Conservation (phyloP, 1,140 invertebrate species). For the Bactericera cockerelli region DNA sequence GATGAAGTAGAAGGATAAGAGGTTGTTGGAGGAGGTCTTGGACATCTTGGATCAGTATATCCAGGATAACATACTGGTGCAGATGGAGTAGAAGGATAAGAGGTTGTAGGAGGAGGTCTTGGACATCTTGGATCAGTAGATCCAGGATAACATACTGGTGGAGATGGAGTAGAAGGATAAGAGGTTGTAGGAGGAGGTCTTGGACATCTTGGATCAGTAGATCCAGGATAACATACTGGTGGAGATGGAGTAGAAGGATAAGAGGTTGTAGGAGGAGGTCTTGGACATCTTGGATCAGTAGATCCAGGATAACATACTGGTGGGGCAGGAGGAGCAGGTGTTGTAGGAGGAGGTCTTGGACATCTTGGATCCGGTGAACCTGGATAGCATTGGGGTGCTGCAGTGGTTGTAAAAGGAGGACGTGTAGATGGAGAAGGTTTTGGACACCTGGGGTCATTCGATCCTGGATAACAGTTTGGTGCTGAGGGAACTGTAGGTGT, state of each 20-base stretch:
- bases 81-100: constrained; percentile 21
- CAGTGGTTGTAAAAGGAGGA: constrained; percentile 11
- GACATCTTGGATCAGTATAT: constrained; percentile 30
- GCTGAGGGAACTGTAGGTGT: constrained; percentile 20
- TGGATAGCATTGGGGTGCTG: constrained; percentile 23
- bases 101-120: constrained; percentile 22
- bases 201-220: constrained; percentile 18
- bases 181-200: constrained; percentile 10
- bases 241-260: constrained; percentile 15
- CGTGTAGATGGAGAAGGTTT: constrained; percentile 17
- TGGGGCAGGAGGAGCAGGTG: constrained; percentile 21
- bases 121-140: constrained; percentile 34
- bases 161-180: constrained; percentile 19
- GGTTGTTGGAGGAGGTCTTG: constrained; percentile 14
- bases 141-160: constrained; percentile 35
- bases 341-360: constrained; percentile 20
- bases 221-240: constrained; percentile 19
- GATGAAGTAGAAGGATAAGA: constrained; percentile 19
- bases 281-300: constrained; percentile 19
- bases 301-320: constrained; percentile 26
- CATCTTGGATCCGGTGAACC: constrained; percentile 26
- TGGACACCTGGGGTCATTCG: constrained; percentile 26
- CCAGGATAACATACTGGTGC: constrained; percentile 23
- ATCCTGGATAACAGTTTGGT: constrained; percentile 27
- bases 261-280: constrained; percentile 17